Base-by-base conservation (phyloP, 2,797 vertebrate species). In the Thunnus albacares region DNA sequence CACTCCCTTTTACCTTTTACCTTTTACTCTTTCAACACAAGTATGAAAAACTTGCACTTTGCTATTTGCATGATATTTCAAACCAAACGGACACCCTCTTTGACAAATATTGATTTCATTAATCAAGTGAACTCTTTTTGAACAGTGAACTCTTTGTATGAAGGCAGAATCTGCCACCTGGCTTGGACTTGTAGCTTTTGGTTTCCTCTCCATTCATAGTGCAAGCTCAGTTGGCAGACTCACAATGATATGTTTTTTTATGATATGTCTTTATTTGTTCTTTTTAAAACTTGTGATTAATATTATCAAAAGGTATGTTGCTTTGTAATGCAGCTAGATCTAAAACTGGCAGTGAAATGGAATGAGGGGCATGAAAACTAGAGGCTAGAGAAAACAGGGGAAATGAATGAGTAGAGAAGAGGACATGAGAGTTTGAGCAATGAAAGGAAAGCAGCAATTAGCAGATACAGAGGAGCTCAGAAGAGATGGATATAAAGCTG, bases 1-100 rank as follows among this genome's bases (percentile, higher is more conserved):
- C 45, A 15, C 38, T 30, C 28, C 3, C 55, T 75, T 58, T 77
- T 55, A 2, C 30, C 30, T 38, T 38, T 38, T 10, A 38, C 67
- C 45, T 58, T 78, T 80, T 33, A 53, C 18, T 43, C 17, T 53
- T 67, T 79, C 26, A 30, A 66, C 14, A 1, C 0, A 10, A 26
- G 67, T 9, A 45, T 55, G 28, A 80, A 67, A 56, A 71, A 20
- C 75, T 62, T 74, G 79, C 38, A 61, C 79, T 75, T 84, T 68
- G 58, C 77, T 80, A 35, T 86, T 85, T 82, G 65, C 45, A 15
- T 75, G 77, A 74, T 74, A 79, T 86, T 86, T 89, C 47, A 82
- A 70, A 86, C 41, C 47, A 70, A 61, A 78, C 55, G 0, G 4
- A 66, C 47, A 22, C 51, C 49, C 60, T 76, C 43, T 18, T 60